Evolutionary conservation across 1,140 invertebrate genomes (phyloP), one percentile per base, ranked within the genome.

Genomic region (Plectrocnemia conspersa): DNA sequence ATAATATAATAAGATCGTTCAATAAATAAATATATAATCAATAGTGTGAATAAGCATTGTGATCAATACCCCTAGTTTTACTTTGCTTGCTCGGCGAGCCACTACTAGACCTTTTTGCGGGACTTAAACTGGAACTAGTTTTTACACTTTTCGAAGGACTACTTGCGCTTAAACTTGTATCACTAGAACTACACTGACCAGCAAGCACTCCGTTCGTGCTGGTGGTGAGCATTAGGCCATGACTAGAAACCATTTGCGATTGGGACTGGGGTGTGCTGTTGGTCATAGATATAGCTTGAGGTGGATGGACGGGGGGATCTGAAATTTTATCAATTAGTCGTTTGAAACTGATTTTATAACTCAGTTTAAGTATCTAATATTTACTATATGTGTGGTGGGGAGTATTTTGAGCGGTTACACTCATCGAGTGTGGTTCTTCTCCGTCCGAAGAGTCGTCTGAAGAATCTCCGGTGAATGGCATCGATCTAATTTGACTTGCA

Each of bases 391-490:
- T 70, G 48, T 74, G 74, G 53, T 74, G 71, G 0, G 74, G 74
- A 3, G 74, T 76, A 41, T 74, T 72, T 19, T 76, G 74, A 0
- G 69, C 69, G 7, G 70, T 71, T 2, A 74, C 69, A 3, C 57
- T 53, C 69, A 75, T 72, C 0, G 71, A 74, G 35, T 61, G 58
- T 10, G 58, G 58, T 62, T 88, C 86, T 70, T 93, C 92, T 13
- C 91, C 92, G 66, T 94, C 91, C 33, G 90, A 92, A 3, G 92
- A 95, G 59, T 93, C 92, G 66, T 95, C 91, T 1, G 89, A 91
- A n/a, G 91, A 93, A 61, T 97, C 93, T 2, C 91, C 93, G 25
- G 87, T 91, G 66, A 97, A 97, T 9, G 93, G 93, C 79, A 94
- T 91, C 7, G 90, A 94, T 59, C 93, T 79, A 61, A 97, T 97